Evolutionary conservation across 2,888 invertebrate species (phyloP).

Genomic region (Zelleria hepariella): DNA sequence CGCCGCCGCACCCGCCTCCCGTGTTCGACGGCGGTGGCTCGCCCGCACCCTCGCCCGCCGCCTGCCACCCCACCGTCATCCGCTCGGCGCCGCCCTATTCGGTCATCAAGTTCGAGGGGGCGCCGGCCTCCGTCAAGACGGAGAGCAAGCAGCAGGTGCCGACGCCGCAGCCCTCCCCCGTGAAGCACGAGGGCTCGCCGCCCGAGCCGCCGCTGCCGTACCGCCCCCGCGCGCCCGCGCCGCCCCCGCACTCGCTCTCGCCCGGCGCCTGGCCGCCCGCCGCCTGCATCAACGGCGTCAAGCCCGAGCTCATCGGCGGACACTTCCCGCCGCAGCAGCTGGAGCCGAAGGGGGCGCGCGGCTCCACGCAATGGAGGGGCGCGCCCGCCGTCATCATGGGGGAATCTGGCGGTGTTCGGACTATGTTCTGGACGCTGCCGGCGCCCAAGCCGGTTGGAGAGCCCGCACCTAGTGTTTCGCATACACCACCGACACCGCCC

Average conservation of each 20-base stretch:
- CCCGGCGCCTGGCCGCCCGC: slow-evolving; percentile 71
- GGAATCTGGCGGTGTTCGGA: slow-evolving; percentile 89
- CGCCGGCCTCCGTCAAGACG: slow-evolving; percentile 39
- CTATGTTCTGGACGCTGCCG: slow-evolving; percentile 77
- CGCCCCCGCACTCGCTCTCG: slow-evolving; percentile 43
- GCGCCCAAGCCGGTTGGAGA: slow-evolving; percentile 69
- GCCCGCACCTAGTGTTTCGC: slow-evolving; percentile 59
- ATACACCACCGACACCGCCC: slow-evolving; percentile 69
- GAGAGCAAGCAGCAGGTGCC: slow-evolving; percentile 42
- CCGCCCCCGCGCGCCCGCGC: slow-evolving; percentile 50
- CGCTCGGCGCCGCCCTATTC: slow-evolving; percentile 72
- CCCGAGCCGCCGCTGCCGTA: slow-evolving; percentile 46
- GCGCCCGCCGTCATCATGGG: slow-evolving; percentile 95
- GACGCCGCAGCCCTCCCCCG: slow-evolving; percentile 53
- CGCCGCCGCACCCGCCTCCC: slow-evolving; percentile 73
- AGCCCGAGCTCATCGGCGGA: slow-evolving; percentile 84
- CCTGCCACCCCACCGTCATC: slow-evolving; percentile 68
- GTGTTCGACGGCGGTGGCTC: slow-evolving; percentile 66
- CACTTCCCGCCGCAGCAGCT: slow-evolving; percentile 64
- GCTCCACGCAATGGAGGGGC: slow-evolving; percentile 66
- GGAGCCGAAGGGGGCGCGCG: slow-evolving; percentile 52
- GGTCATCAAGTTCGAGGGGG: slow-evolving; percentile 74
- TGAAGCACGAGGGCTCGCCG: slow-evolving; percentile 51
- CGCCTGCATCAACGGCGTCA: slow-evolving; percentile 82
- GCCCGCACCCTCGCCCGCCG: slow-evolving; percentile 46